Evolutionary conservation across 2,888 invertebrate genomes (phyloP).

Genomic region (Nasonovia ribisnigri): DNA sequence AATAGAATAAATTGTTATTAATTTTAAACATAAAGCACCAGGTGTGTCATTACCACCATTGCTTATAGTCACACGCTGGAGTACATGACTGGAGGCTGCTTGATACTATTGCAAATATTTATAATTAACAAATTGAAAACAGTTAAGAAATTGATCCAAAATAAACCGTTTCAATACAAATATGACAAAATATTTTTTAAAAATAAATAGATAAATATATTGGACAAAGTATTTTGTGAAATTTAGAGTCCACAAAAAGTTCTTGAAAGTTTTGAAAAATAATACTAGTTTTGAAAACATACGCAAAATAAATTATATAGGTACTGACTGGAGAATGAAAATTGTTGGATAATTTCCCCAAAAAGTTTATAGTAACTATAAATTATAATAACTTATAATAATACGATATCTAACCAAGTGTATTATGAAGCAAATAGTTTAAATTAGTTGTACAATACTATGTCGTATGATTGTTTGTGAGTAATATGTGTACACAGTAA

Average conservation of each 20-base stretch:
- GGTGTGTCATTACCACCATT: conserved; percentile 68
- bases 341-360: not conserved
- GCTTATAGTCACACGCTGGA: conserved; percentile 68
- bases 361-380: not conserved
- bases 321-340: not conserved
- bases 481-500: not conserved
- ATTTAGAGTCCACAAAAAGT: not conserved
- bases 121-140: conserved; percentile 65
- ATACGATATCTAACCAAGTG: not conserved
- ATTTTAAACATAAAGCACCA: conserved; percentile 68
- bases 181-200: not conserved
- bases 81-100: conserved; percentile 66
- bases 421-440: not conserved
- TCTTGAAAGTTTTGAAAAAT: not conserved
- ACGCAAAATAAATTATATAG: not conserved
- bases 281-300: not conserved
- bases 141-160: not conserved
- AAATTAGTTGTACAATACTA: not conserved
- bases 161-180: conserved; percentile 33
- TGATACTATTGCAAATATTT: conserved; percentile 67
- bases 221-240: not conserved
- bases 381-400: not conserved
- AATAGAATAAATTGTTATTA: conserved; percentile 66
- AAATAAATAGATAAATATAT: not conserved
- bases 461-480: not conserved